phyloP scores from a whole-genome alignment of 2,797 vertebrate species.

The Neosilurus mollespiculum region DNA sequence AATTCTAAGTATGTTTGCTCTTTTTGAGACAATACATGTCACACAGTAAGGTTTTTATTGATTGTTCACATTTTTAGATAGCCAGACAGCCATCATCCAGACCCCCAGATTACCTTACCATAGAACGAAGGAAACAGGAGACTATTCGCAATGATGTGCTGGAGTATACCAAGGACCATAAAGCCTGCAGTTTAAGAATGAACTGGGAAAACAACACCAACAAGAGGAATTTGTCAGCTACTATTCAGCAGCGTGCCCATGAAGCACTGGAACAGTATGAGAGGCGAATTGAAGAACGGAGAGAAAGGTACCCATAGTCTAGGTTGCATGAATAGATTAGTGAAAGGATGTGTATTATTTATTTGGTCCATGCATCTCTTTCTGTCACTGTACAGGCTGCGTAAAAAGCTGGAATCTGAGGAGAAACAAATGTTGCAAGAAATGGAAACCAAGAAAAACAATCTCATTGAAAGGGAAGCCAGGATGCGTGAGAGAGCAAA shows the following conservation, averaged over 20 bases:
- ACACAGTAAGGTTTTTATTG: not conserved
- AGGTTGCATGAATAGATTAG: not conserved
- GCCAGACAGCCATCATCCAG: conserved; percentile 60
- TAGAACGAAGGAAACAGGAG: conserved; percentile 62
- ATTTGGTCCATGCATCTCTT: not conserved
- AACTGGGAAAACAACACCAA: conserved; percentile 72
- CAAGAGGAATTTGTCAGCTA: conserved; percentile 56
- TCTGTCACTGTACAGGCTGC: conserved; percentile 72
- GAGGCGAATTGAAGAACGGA: conserved; percentile 68
- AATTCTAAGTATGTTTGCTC: not conserved
- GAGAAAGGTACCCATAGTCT: conserved; percentile 71
- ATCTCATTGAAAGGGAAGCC: conserved; percentile 66
- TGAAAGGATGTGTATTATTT: not conserved
- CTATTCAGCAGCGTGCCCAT: conserved; percentile 65
- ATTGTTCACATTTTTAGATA: conserved; percentile 62
- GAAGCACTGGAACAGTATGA: conserved; percentile 66
- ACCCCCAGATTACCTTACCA: conserved; percentile 47
- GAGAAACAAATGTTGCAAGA: conserved; percentile 76
- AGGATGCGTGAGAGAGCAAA: conserved; percentile 76
- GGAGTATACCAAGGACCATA: conserved; percentile 64
- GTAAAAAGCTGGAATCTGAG: conserved; percentile 79
- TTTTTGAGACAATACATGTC: not conserved
- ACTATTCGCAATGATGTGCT: conserved; percentile 56
- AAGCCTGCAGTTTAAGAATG: conserved; percentile 49
- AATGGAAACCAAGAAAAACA: conserved; percentile 73